phyloP scores from a whole-genome alignment of 2,888 invertebrate genomes.

The Megalurothrips usitatus region DNA sequence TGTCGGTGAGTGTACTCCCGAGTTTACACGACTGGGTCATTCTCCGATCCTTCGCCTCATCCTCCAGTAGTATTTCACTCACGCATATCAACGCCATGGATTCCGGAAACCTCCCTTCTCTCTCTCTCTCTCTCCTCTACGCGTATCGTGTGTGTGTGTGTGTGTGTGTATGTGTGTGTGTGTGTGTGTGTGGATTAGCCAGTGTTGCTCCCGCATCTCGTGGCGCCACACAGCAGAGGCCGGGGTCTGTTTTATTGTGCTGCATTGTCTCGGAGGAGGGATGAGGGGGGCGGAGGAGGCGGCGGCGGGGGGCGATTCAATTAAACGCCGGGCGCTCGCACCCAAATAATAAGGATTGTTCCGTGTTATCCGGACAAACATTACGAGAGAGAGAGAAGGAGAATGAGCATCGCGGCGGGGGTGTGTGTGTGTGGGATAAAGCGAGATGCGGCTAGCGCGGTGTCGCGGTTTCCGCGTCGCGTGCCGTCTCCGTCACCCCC shows the following conservation, averaged over 20 bases:
- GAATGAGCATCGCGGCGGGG: not conserved
- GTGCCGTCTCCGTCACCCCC: too few relatives aligned
- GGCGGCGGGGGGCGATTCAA: conserved; percentile 33
- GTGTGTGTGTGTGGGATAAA: not conserved
- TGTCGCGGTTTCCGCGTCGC: too few relatives aligned
- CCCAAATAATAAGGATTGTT: conserved; percentile 34
- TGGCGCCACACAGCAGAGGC: not conserved
- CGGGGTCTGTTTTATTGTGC: not conserved
- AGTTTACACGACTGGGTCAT: too few relatives aligned
- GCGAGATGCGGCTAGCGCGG: too few relatives aligned
- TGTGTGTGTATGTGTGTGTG: not conserved
- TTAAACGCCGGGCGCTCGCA: conserved; percentile 29
- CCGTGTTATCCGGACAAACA: conserved; percentile 35
- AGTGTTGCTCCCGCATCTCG: not conserved
- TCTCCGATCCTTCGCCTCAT: too few relatives aligned
- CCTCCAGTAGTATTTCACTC: too few relatives aligned
- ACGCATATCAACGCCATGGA: too few relatives aligned
- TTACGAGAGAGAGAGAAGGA: conserved; percentile 27
- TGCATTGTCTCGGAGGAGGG: conserved; percentile 2
- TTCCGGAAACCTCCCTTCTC: too few relatives aligned
- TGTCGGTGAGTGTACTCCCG: too few relatives aligned
- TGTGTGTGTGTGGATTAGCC: not conserved
- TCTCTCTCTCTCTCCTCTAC: too few relatives aligned
- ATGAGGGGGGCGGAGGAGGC: conserved; percentile 2
- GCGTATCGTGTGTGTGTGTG: not conserved